Percentiles rank a stretch among this genome's conserved stretches.
Evolutionary conservation across 2,888 invertebrate genomes (phyloP).

Genomic region (Mimumesa dahlbomi): DNA sequence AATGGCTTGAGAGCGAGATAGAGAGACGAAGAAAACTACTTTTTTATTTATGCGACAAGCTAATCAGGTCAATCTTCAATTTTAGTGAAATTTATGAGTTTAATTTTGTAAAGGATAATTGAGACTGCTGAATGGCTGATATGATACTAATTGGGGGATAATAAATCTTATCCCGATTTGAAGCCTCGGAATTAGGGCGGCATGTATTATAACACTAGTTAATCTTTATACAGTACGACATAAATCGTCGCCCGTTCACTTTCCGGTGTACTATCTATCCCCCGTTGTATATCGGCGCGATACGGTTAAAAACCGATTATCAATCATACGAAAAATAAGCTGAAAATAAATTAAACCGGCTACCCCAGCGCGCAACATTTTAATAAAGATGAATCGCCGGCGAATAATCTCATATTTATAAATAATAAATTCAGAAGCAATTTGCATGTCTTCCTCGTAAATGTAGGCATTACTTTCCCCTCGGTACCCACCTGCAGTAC

Average conservation of each 20-base stretch:
- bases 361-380: slow-evolving; percentile 31
- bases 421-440: slow-evolving; percentile 68
- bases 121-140: too few relatives aligned
- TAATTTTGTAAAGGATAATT: too few relatives aligned
- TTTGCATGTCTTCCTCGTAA: slow-evolving; percentile 61
- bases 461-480: slow-evolving; percentile 48
- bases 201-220: slow-evolving; percentile 25
- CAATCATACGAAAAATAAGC: slow-evolving; percentile 51
- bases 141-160: not conserved
- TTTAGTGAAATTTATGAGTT: too few relatives aligned
- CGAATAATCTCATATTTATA: slow-evolving; percentile 69
- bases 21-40: too few relatives aligned
- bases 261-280: slow-evolving; percentile 27
- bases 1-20: too few relatives aligned
- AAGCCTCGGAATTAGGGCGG: slow-evolving; percentile 30
- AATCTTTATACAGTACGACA: slow-evolving; percentile 1
- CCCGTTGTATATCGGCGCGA: slow-evolving; percentile 12
- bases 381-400: slow-evolving; percentile 67
- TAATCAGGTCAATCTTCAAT: too few relatives aligned
- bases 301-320: slow-evolving; percentile 22
- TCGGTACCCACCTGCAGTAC: slow-evolving; percentile 37
- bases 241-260: slow-evolving; percentile 24
- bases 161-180: slow-evolving; percentile 41
- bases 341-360: slow-evolving; percentile 62
- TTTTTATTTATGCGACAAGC: too few relatives aligned